Evolutionary conservation across 2,113 vertebrate genomes (phyloP), one percentile per base, ranked within the genome.

Genomic region (Planiliza haematocheilus): DNA sequence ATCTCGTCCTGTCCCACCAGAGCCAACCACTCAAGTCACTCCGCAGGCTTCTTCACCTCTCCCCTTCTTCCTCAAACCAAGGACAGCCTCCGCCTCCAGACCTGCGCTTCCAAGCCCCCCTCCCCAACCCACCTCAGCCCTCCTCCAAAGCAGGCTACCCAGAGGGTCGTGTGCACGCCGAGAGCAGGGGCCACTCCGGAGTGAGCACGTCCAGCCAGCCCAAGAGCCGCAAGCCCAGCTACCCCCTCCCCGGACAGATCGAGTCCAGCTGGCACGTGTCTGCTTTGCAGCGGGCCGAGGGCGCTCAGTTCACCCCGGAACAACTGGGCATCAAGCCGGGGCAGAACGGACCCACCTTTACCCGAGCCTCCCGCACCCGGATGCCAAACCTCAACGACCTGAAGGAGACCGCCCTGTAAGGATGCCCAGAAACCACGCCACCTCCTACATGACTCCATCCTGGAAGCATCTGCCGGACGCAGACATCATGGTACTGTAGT

Each of bases 341-440:
- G 65, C 97, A 97, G 92, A 99, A 99, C 2, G 98, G 97, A 91
- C 96, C 95, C 90, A 94, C 95, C 7, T 98, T 97, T 60, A 94
- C 93, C 90, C 94, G 98, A 82, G 93, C 97, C 24, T 95, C 96
- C 82, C 95, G 98, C 24, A 57, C 94, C 16, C 95, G 98, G 60
- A 97, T 99, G 95, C 97, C 98, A 65, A 99, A 99, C 77, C 95
- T 99, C 90, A 99, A 99, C 13, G 97, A 99, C 93, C 92, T 99
- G 79, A 99, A 99, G 91, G 98, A 99, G 93, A 99, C 98, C 0
- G 98, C 98, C 84, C 95, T 99, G 94, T 99, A 97, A 93, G 56
- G 24, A 30, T 3, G 24, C 46, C 37, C 21, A 34, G 24, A 13
- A 66, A 74, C 75, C 55, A 60, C 20, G 69, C 61, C 79, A 55